Percentiles rank a stretch among this genome's conserved stretches.
These are phyloP conservation scores for Phaonia tiefii DNA, from an alignment of 2,888 invertebrate genomes.

Conservation along the genomic window DNA sequence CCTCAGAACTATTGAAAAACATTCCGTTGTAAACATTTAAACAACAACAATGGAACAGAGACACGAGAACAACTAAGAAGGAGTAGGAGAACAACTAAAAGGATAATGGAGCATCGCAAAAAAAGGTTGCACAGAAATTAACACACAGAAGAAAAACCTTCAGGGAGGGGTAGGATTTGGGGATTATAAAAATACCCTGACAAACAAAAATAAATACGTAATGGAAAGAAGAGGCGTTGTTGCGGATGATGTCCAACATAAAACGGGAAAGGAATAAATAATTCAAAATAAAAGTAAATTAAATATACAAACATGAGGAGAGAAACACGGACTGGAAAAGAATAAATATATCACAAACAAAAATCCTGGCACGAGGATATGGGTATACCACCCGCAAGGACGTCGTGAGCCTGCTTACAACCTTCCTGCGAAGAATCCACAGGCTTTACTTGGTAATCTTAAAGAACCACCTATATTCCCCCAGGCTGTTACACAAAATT, in stretches of 20 bases:
- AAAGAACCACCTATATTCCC: too few relatives aligned
- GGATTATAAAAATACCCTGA: too few relatives aligned
- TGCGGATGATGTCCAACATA: background rate
- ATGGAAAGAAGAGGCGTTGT: background rate
- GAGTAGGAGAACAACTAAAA: background rate
- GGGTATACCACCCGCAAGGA: background rate
- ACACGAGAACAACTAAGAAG: slow-evolving; percentile 9
- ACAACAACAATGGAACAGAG: slow-evolving; percentile 14
- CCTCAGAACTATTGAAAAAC: slow-evolving; percentile 16
- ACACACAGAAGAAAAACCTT: too few relatives aligned
- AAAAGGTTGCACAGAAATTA: background rate
- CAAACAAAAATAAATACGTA: too few relatives aligned
- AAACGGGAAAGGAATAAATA: background rate
- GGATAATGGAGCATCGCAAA: background rate
- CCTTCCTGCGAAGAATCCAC: background rate
- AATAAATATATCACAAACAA: too few relatives aligned
- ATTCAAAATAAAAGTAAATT: slow-evolving; percentile 25
- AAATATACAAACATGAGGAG: background rate
- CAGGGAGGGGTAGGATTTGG: too few relatives aligned
- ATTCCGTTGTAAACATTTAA: slow-evolving; percentile 3
- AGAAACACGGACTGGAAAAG: background rate
- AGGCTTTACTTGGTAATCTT: too few relatives aligned
- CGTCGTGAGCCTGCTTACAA: background rate
- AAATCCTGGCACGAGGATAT: background rate
- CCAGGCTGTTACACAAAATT: background rate